Conservation (phyloP, 2,113 vertebrate species). For the Antidorcas marsupialis region DNA sequence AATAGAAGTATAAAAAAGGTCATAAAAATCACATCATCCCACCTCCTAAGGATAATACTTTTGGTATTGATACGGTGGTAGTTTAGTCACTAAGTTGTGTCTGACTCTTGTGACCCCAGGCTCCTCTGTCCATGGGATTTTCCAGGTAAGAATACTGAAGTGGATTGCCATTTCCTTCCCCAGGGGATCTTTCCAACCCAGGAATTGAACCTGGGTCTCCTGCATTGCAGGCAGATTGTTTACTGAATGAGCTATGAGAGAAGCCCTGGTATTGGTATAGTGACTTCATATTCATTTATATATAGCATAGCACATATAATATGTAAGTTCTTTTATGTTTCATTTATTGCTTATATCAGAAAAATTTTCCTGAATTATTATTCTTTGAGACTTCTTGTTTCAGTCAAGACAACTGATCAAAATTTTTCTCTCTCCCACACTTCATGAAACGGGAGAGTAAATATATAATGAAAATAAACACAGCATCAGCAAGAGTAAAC, state of each 20-base stretch:
- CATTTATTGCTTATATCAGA: not conserved
- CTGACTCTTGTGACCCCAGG: not conserved
- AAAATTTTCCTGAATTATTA: not conserved
- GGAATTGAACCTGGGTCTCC: not conserved
- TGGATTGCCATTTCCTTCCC: not conserved
- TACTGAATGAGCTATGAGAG: not conserved
- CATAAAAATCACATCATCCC: not conserved
- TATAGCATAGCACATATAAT: no score
- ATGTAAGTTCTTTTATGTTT: not conserved
- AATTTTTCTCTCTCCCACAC: not conserved
- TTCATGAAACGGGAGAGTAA: not conserved
- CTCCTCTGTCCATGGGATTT: not conserved
- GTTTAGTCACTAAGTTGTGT: not conserved
- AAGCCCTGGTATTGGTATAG: not conserved
- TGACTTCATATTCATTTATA: not conserved
- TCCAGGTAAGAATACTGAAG: not conserved
- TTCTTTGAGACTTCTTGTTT: not conserved
- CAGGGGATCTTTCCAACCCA: not conserved
- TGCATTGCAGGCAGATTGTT: not conserved
- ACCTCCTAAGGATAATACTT: not conserved
- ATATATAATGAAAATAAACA: not conserved
- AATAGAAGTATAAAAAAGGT: not conserved
- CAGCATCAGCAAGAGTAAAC: accelerated
- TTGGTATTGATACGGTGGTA: not conserved
- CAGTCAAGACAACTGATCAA: not conserved